Evolutionary conservation across 2,113 vertebrate genomes (phyloP), one percentile per base, ranked within the genome.

Genomic region (Salvelinus sp.): DNA sequence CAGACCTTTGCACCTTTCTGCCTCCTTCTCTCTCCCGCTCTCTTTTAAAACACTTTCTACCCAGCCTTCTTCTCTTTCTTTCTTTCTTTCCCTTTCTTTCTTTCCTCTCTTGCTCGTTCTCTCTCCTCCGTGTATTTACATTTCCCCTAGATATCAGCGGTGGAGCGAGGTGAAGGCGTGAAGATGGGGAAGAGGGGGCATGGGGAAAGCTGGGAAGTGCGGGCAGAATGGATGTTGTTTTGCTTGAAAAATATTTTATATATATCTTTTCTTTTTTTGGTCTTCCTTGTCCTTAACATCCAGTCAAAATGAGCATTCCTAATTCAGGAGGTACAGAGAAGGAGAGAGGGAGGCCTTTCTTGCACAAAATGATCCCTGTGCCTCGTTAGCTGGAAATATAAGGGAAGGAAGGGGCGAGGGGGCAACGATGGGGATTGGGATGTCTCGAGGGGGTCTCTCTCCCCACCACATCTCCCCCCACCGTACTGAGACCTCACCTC

Each of bases 71-170:
- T 71, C 47, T 63, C 13, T 28, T 16, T 10, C n/a, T 23, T 63
- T 76, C 77, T 33, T 75, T 71, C 54, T 63, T 4, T 28, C 7
- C 6, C n/a, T 23, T 58, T 75, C 77, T 81, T 70, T 72, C 68
- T 67, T 65, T 22, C 20, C 72, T 66, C 23, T 63, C 93, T 92
- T 90, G 92, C 92, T 92, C 94, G 92, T 92, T 80, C 44, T 90
- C 92, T 89, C 91, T 72, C 82, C 22, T 81, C 73, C 58, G 82
- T 88, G 82, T 87, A 82, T 88, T 87, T 92, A 81, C 83, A 89
- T 85, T 96, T 94, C 95, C 94, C 94, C 95, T 79, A 93, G 95
- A 96, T 95, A 95, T 94, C 91, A 91, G 91, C 90, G 92, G 92
- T 94, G 94, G 93, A 77, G 27, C 76, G 93, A 91, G 91, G 91